Percentiles rank a stretch among this genome's conserved stretches.
Conservation (phyloP, 1,140 invertebrate genomes). For the Anoplolepis gracilipes region DNA sequence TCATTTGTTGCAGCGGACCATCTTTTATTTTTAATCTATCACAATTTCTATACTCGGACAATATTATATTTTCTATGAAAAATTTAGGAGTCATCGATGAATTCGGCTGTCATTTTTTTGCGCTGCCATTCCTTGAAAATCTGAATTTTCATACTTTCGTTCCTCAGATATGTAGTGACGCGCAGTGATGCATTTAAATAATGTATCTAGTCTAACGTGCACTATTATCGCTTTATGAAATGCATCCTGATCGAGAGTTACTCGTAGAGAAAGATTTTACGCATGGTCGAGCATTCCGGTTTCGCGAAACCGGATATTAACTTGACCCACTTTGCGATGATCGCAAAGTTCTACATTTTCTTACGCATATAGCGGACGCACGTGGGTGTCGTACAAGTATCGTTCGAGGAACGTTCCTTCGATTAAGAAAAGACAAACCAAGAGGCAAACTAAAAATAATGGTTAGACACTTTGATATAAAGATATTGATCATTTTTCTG, state of each 20-base stretch:
- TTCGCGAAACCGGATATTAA: slow-evolving; percentile 77
- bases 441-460: background rate
- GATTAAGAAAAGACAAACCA: background rate
- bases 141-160: background rate
- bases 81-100: background rate
- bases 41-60: background rate
- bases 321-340: slow-evolving; percentile 74
- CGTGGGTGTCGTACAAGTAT: background rate
- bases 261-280: slow-evolving; percentile 53
- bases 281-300: slow-evolving; percentile 57
- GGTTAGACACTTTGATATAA: background rate
- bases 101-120: background rate
- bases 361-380: background rate
- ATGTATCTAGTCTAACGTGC: background rate
- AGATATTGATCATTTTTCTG: background rate
- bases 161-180: background rate
- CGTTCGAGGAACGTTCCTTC: background rate
- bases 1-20: background rate
- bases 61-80: background rate
- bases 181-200: no score
- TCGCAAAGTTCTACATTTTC: slow-evolving; percentile 56
- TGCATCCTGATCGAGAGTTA: slow-evolving; percentile 28
- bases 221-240: slow-evolving; percentile 15
- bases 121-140: background rate
- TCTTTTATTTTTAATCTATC: slow-evolving; percentile 8